Evolutionary conservation across 2,888 invertebrate species (phyloP).

Genomic region (Coleophora flavipennella): DNA sequence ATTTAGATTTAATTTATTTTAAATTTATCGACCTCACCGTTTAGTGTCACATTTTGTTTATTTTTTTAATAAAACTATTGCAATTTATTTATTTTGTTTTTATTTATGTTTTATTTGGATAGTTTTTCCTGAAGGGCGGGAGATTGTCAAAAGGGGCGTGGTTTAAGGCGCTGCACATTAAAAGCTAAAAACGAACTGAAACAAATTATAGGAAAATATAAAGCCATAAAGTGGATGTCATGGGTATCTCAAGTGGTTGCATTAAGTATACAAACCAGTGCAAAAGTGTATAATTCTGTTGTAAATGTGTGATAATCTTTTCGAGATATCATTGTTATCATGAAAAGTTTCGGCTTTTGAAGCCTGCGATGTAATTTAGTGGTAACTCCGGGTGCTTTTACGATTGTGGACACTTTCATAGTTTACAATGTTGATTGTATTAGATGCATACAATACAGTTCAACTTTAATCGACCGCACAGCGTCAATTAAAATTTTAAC

Average conservation of each 20-base stretch:
- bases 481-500: conserved; percentile 16
- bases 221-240: conserved; percentile 46
- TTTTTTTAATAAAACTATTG: conserved; percentile 52
- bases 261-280: conserved; percentile 3
- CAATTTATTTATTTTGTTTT: conserved; percentile 35
- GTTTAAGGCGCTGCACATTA: conserved; percentile 61
- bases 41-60: conserved; percentile 35
- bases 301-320: conserved; percentile 70
- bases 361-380: conserved; percentile 68
- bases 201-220: conserved; percentile 36
- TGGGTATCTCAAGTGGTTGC: conserved; percentile 14
- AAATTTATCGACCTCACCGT: conserved; percentile 34
- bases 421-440: conserved; percentile 61
- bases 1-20: conserved; percentile 24
- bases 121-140: conserved; percentile 30
- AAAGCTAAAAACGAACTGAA: conserved; percentile 39
- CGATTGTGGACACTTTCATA: conserved; percentile 66
- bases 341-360: conserved; percentile 52
- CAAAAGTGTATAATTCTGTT: conserved; percentile 59
- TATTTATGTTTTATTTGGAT: conserved; percentile 31
- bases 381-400: conserved; percentile 71
- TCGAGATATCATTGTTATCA: conserved; percentile 56
- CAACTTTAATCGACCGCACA: conserved; percentile 36
- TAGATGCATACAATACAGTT: conserved; percentile 36
- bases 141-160: conserved; percentile 66